Percentiles rank a stretch among this genome's conserved stretches.
Evolutionary conservation across 2,113 vertebrate species (phyloP).

Genomic region (Murina feae): DNA sequence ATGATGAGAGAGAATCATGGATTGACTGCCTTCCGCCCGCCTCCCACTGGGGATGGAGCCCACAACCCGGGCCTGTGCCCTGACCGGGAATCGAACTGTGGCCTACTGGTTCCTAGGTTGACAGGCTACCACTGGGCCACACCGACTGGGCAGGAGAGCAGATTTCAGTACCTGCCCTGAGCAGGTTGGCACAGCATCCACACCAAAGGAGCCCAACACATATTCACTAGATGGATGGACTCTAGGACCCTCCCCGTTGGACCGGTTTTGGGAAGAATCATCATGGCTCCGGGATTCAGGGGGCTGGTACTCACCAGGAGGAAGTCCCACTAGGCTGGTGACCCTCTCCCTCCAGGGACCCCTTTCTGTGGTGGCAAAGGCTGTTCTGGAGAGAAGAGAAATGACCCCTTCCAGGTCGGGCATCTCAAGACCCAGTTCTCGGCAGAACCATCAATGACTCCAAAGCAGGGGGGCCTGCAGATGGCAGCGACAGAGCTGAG

Average conservation of each 20-base stretch:
- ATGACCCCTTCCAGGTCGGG: neutral
- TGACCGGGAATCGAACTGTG: too few species aligned
- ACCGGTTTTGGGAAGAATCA: neutral
- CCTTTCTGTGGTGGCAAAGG: neutral
- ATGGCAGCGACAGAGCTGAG: neutral
- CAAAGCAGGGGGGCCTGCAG: neutral
- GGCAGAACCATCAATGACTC: neutral
- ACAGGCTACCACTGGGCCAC: too few species aligned
- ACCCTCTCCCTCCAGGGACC: neutral
- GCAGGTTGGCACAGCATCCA: neutral
- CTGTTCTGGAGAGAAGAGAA: neutral
- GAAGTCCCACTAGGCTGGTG: neutral
- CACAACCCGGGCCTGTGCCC: too few species aligned
- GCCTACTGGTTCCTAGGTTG: too few species aligned
- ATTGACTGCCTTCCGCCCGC: too few species aligned
- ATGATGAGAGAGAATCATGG: too few species aligned
- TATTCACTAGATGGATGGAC: neutral
- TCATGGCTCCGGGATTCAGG: neutral
- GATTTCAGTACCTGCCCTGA: neutral
- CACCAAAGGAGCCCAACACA: neutral
- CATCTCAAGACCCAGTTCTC: neutral
- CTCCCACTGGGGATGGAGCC: too few species aligned
- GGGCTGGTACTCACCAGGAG: neutral
- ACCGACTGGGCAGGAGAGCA: neutral
- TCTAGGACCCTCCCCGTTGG: neutral